Evolutionary conservation across 2,113 vertebrate species (phyloP), one percentile per base, ranked within the genome.

Genomic region (Sylvietta virens): DNA sequence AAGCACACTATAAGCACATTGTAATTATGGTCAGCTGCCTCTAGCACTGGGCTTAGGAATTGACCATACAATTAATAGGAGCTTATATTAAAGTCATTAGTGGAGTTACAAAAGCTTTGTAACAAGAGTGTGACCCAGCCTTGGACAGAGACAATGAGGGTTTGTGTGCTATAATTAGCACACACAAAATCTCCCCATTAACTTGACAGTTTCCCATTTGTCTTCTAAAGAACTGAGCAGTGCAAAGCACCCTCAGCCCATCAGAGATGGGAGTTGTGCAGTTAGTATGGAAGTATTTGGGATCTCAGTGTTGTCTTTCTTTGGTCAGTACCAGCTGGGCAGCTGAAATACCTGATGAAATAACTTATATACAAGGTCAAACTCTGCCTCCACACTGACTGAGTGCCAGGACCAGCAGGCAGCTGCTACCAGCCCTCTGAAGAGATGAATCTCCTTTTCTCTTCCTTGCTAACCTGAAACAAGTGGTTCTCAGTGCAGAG

Each of bases 61-160:
- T 97, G 96, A 94, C 94, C 85, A 88, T 91, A 96, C 92, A 97
- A 97, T 98, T 98, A 98, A 98, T 97, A 97, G 95, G 78, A 97
- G 97, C 88, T 98, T 97, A 97, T 95, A 97, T 96, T 97, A 97
- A 97, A 95, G 86, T 77, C 79, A 97, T 98, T 98, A 97, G 95
- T 62, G 78, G 79, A 97, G 93, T 96, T 98, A 98, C 90, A 97
- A 96, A 98, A 96, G 96, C 92, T 95, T 96, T 94, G 67, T 96
- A 97, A 95, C 84, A 95, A 95, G 86, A 71, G 93, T 93, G 91
- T 94, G 97, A 94, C 90, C 94, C 81, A 96, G 65, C 81, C 90
- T 88, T 90, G 84, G 85, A 78, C 79, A 94, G 44, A 92, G 71
- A 95, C 88, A 97, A 93, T 84, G 53, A 30, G 66, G 31, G 45